Evolutionary conservation across 2,888 invertebrate species (phyloP).

Genomic region (Pyrochroa serraticornis): DNA sequence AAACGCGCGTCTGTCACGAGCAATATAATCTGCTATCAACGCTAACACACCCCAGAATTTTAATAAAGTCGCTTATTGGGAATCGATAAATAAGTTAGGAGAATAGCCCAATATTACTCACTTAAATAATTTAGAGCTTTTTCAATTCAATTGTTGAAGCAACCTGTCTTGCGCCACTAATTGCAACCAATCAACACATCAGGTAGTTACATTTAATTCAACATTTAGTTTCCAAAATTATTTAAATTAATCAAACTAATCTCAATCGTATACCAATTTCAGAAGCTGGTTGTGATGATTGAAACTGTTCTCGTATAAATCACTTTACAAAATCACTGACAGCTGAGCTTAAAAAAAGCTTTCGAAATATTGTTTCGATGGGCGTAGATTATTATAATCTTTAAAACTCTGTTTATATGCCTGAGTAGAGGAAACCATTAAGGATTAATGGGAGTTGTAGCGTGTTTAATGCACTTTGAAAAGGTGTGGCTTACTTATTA

Average conservation of each 20-base stretch:
- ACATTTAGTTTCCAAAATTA: too few species aligned
- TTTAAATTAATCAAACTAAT: too few species aligned
- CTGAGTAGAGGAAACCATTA: conserved; percentile 35
- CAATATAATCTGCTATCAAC: conserved; percentile 52
- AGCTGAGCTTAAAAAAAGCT: background rate
- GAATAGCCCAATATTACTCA: conserved; percentile 26
- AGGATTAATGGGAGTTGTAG: conserved; percentile 44
- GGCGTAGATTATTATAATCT: conserved; percentile 12
- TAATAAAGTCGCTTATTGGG: conserved; percentile 46
- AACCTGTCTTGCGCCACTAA: too few species aligned
- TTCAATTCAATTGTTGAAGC: too few species aligned
- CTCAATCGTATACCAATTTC: too few species aligned
- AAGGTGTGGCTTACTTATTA: conserved; percentile 53
- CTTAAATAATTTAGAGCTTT: background rate
- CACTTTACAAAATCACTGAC: too few species aligned
- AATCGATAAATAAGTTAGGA: conserved; percentile 39
- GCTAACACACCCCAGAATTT: conserved; percentile 47
- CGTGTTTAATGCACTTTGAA: conserved; percentile 50
- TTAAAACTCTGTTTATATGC: conserved; percentile 25
- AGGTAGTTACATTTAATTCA: too few species aligned
- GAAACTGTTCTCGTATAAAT: too few species aligned
- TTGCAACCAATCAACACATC: too few species aligned
- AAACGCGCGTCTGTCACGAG: conserved; percentile 50
- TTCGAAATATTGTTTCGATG: conserved; percentile 5
- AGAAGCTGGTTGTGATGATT: too few species aligned